Evolutionary conservation across 2,797 vertebrate species (phyloP).

Genomic region (Arctocebus calabarensis): DNA sequence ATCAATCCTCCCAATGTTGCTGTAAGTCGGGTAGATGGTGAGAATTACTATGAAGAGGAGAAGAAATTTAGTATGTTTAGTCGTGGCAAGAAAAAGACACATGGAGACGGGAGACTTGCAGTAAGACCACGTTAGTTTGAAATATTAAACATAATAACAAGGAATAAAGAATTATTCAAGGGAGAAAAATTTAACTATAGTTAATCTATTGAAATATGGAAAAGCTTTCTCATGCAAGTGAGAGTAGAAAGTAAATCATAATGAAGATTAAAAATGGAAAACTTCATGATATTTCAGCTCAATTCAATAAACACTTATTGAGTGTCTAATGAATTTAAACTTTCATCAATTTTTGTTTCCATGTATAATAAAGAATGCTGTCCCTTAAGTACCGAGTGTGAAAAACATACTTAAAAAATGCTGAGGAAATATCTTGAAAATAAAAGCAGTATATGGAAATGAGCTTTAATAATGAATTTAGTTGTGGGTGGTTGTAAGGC

Average conservation of each 20-base stretch:
- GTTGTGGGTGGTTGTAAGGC: background rate
- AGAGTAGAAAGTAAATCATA: slow-evolving; percentile 74
- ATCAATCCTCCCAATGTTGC: slow-evolving; percentile 55
- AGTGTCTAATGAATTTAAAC: slow-evolving; percentile 74
- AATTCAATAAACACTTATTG: slow-evolving; percentile 73
- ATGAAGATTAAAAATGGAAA: slow-evolving; percentile 73
- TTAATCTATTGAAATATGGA: slow-evolving; percentile 48
- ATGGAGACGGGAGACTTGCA: slow-evolving; percentile 30
- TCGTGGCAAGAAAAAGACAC: slow-evolving; percentile 59
- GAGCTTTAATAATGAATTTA: slow-evolving; percentile 43
- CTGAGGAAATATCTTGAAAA: slow-evolving; percentile 55
- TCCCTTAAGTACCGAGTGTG: slow-evolving; percentile 55
- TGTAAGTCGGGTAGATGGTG: slow-evolving; percentile 1
- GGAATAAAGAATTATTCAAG: slow-evolving; percentile 63
- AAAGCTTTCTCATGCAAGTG: slow-evolving; percentile 69
- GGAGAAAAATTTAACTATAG: slow-evolving; percentile 63
- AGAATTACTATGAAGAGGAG: slow-evolving; percentile 61
- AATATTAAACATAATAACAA: slow-evolving; percentile 70
- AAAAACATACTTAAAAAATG: slow-evolving; percentile 60
- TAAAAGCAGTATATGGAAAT: slow-evolving; percentile 49
- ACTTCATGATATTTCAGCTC: slow-evolving; percentile 61
- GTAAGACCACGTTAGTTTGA: slow-evolving; percentile 65
- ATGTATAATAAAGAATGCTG: slow-evolving; percentile 63
- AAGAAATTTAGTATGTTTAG: slow-evolving; percentile 60
- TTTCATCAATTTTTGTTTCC: slow-evolving; percentile 68